Evolutionary conservation across 1,140 invertebrate species (phyloP).

Genomic region (Scaptomyza hsui): DNA sequence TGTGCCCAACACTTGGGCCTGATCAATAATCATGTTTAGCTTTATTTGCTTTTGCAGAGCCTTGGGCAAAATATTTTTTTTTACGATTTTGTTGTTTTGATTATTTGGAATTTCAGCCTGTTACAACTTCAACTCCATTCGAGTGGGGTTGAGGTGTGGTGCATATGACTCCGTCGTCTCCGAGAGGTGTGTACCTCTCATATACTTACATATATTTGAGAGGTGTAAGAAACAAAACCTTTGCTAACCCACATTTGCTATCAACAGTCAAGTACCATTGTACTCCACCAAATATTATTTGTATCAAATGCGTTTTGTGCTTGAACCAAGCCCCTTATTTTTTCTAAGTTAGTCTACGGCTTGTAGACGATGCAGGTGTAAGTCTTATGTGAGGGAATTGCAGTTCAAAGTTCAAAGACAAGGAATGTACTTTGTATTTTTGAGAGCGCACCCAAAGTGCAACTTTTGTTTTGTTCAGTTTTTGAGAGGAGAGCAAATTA

Average conservation of each 20-base stretch:
- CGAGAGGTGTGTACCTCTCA: slow-evolving; percentile 36
- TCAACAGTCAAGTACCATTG: slow-evolving; percentile 17
- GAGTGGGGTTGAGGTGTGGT: slow-evolving; percentile 45
- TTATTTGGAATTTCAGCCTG: slow-evolving; percentile 23
- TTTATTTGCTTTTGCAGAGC: slow-evolving; percentile 44
- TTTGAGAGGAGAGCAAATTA: too few species aligned
- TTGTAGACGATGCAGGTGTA: slow-evolving; percentile 35
- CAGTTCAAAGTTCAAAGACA: slow-evolving; percentile 22
- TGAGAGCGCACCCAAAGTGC: slow-evolving; percentile 5
- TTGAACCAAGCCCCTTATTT: slow-evolving; percentile 34
- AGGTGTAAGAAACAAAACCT: slow-evolving; percentile 50
- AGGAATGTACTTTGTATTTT: not conserved
- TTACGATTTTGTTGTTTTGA: slow-evolving; percentile 31
- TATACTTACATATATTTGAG: slow-evolving; percentile 10
- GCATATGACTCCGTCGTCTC: slow-evolving; percentile 20
- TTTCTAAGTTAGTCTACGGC: not conserved
- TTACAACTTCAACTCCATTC: not conserved
- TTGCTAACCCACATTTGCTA: slow-evolving; percentile 42
- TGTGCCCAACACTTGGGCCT: slow-evolving; percentile 41
- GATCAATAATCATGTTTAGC: slow-evolving; percentile 52
- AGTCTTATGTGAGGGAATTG: slow-evolving; percentile 18
- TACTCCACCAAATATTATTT: not conserved
- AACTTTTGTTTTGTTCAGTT: not conserved
- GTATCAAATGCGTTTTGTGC: slow-evolving; percentile 28
- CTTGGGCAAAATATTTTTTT: slow-evolving; percentile 10